These are phyloP conservation scores for Condylura cristata DNA, from an alignment of 2,113 vertebrate genomes.

Conservation along the genomic window DNA sequence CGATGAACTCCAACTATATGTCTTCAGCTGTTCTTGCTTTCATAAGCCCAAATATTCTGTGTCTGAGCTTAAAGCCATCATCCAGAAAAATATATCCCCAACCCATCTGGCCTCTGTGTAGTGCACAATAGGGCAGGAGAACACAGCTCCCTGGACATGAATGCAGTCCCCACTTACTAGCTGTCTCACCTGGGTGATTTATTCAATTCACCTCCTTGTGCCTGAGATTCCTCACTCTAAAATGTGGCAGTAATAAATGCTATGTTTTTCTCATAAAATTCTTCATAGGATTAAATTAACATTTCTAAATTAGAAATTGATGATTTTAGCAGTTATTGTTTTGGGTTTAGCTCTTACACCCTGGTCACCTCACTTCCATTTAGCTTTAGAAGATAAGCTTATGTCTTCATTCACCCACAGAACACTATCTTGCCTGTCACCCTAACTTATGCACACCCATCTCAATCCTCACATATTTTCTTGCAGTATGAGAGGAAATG, in stretches of 20 bases:
- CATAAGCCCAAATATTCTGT: not conserved
- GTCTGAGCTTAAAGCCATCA: not conserved
- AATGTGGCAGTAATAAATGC: not conserved
- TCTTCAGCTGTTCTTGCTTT: conserved; percentile 9
- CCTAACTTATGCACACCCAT: not conserved
- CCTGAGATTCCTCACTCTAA: not conserved
- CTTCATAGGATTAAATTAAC: not conserved
- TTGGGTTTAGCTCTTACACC: not conserved
- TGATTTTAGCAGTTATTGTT: not conserved
- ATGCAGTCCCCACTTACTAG: not conserved
- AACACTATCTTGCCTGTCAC: not conserved
- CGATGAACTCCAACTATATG: not conserved
- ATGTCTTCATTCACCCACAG: not conserved
- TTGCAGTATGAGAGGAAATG: not conserved
- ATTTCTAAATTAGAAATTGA: not conserved
- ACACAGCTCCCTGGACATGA: not conserved
- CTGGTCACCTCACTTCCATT: not conserved
- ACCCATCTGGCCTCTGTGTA: not conserved
- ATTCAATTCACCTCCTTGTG: not conserved
- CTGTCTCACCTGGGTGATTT: not conserved
- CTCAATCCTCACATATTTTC: not conserved
- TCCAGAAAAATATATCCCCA: not conserved
- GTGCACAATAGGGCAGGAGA: not conserved
- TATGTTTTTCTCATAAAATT: not conserved
- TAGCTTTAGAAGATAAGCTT: not conserved